Base-by-base conservation (phyloP, 2,888 invertebrate species). In the Silvanus unidentatus region DNA sequence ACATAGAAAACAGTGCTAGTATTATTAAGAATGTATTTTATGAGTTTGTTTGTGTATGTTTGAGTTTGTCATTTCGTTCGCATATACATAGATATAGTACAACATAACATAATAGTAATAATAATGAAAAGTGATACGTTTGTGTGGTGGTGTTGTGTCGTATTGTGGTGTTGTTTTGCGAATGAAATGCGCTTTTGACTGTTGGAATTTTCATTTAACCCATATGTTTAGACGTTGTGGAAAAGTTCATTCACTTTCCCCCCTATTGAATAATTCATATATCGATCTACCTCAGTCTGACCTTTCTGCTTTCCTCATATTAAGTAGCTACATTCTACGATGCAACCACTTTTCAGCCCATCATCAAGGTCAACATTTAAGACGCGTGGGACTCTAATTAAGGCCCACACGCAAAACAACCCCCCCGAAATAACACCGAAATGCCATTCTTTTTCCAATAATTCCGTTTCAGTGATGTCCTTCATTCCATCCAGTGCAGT, bases 211-310 rank as follows among this genome's bases (percentile, higher is more conserved):
- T 65, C 64, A 67, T 67, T 65, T 66, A 66, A 65, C 66, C 67
- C 68, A 68, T 65, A 67, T 68, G 68, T 68, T 66, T 64, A 62
- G 63, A 60, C 58, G 57, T 58, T 57, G 62, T 61, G 64, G 63
- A 66, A 64, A 69, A 70, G 71, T 71, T 71, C 71, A 69, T 70
- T 71, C 71, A 71, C 71, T 71, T 70, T 70, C 71, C 68, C 64
- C 66, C 69, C 69, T 70, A 70, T 70, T 71, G 71, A 71, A 71
- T 71, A 70, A 71, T 71, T 70, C 70, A 71, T 71, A 68, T 69
- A 71, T 71, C 70, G 71, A 71, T 69, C 68, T 68, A 64, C 62
- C 65, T 63, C 64, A 65, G 69, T 71, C 70, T 70, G 71, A 71
- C 70, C 70, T 70, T 71, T 68, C 70, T 69, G 65, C 68, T 66